Evolutionary conservation across 35 echinoderm and acorn worm genomes (phyloP).

Genomic region (Ptychodera flava): DNA sequence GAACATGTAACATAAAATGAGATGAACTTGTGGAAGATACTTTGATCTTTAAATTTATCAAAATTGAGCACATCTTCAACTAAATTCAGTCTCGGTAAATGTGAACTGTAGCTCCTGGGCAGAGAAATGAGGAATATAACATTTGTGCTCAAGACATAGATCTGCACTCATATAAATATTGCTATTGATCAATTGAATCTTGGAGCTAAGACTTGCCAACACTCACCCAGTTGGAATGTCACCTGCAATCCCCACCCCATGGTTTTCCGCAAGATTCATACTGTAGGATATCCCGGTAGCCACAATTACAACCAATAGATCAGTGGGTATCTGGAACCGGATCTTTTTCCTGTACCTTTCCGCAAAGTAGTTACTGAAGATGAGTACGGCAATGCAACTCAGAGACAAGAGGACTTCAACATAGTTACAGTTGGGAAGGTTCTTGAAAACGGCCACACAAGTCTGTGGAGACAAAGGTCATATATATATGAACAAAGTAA

Average conservation of each 20-base stretch:
- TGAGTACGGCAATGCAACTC: not conserved
- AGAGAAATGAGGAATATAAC: too few relatives aligned
- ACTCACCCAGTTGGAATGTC: not conserved
- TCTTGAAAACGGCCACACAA: not conserved
- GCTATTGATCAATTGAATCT: too few relatives aligned
- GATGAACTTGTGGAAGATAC: too few relatives aligned
- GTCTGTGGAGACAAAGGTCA: not conserved
- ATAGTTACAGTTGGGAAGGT: not conserved
- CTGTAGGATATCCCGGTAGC: not conserved
- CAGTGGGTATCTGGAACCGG: not conserved
- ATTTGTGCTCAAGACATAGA: too few relatives aligned
- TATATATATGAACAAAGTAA: not conserved
- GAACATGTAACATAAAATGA: too few relatives aligned
- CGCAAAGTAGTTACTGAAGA: not conserved
- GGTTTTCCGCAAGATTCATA: not conserved
- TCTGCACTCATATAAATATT: too few relatives aligned
- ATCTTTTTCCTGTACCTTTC: slow-evolving; percentile 6
- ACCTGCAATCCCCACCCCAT: not conserved
- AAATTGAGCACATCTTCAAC: too few relatives aligned
- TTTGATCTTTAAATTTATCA: too few relatives aligned
- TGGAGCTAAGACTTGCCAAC: too few relatives aligned
- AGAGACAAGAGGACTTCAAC: not conserved
- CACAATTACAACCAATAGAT: not conserved
- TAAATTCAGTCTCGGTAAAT: too few relatives aligned
- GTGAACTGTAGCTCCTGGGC: too few relatives aligned